Evolutionary conservation across 2,113 vertebrate genomes (phyloP).

Genomic region (Phaetusa simplex): DNA sequence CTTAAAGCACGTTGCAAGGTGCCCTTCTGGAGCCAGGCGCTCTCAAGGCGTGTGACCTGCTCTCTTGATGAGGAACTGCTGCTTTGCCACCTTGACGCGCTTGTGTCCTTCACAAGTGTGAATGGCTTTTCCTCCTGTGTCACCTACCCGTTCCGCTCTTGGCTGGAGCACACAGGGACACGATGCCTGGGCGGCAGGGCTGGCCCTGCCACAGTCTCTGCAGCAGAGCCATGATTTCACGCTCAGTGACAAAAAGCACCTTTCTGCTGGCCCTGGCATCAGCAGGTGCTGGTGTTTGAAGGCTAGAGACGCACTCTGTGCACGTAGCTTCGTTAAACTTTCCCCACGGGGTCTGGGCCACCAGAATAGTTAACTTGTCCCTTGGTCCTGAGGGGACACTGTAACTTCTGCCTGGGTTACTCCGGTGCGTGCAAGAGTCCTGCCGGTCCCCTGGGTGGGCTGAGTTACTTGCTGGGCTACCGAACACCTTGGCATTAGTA

Average conservation of each 20-base stretch:
- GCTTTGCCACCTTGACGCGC: rapidly evolving
- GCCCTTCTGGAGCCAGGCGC: background rate
- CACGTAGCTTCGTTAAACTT: background rate
- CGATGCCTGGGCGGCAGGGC: background rate
- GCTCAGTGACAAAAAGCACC: too few relatives aligned
- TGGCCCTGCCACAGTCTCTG: background rate
- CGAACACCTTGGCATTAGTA: rapidly evolving
- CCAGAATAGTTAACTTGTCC: too few relatives aligned
- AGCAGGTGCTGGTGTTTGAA: background rate
- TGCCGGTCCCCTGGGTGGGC: background rate
- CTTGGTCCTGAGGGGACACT: background rate
- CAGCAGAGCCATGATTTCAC: background rate
- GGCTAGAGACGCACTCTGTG: background rate
- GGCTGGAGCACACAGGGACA: background rate
- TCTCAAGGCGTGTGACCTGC: background rate
- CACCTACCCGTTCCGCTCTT: background rate
- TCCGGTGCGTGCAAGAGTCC: background rate
- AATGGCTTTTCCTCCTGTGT: background rate
- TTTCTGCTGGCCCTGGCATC: background rate
- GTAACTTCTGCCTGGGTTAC: background rate
- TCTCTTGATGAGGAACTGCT: background rate
- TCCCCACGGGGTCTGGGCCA: background rate
- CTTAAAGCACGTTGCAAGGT: background rate
- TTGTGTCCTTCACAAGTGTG: background rate
- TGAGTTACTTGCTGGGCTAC: background rate